Base-by-base conservation (phyloP, 2,113 vertebrate genomes). In the Cebus imitator region DNA sequence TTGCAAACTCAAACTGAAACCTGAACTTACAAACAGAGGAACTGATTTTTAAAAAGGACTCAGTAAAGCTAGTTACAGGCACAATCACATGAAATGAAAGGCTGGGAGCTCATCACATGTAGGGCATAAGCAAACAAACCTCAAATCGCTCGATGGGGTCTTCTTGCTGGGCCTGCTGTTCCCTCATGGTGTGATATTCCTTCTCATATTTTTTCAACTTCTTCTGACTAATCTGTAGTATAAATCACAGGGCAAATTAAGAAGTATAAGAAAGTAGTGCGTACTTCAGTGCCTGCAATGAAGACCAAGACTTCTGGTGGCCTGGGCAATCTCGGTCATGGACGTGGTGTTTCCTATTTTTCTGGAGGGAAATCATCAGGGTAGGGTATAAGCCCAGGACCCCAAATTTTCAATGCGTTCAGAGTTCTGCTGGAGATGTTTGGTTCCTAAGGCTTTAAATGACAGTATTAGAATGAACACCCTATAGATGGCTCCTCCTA, bases 151-250 rank as follows among this genome's bases (percentile, higher is more conserved):
- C 99, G 6, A 99, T 99, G 43, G 99, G 99, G 35, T 99, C 99
- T 98, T 99, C 99, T 96, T 99, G 99, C 45, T 99, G 99, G 87
- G 99, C 99, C 97, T 99, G 99, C 97, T 99, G 99, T 97, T 99
- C 99, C 82, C 99, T 98, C 98, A 99, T 99, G 96, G 99, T 99
- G 88, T 99, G 99, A 97, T 99, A 99, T 32, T 99, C 99, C 94
- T 99, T 99, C 97, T 99, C 99, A 61, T 99, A 99, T 96, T 99
- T 99, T 99, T 99, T 99, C 97, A 99, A 98, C 98, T 99, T 99
- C 98, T 99, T 99, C 98, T 99, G 99, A 98, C 99, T 99, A 97
- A 99, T 99, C 99, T 99, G 98, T 97, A 97, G 79, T 72, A 94
- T 45, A 96, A 94, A 97, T 23, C 83, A 97, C 13, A 97, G 61